Conservation (phyloP, 2,888 invertebrate species). For the Leptopterna dolabrata region DNA sequence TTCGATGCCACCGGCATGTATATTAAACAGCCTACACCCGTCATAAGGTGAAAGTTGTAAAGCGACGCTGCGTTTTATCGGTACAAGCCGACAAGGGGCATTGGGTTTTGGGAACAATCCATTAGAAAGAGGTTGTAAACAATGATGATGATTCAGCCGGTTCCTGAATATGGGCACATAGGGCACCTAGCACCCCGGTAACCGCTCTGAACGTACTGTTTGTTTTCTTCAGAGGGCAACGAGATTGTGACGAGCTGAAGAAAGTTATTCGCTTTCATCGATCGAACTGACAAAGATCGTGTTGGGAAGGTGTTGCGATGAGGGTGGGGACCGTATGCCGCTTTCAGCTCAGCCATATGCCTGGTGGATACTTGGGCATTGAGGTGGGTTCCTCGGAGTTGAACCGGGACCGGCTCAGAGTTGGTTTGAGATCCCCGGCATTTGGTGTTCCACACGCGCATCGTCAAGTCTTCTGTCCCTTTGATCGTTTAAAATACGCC, state of each 20-base stretch:
- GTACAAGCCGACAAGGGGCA: background rate
- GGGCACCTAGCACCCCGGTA: background rate
- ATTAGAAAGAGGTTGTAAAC: background rate
- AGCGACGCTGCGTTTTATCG: background rate
- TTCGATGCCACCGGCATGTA: background rate
- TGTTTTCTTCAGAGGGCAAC: background rate
- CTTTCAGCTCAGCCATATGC: background rate
- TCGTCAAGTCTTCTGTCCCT: background rate
- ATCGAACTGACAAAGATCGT: slow-evolving; percentile 58
- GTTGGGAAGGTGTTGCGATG: slow-evolving; percentile 65
- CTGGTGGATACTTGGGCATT: background rate
- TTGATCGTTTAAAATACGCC: background rate
- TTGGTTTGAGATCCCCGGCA: background rate
- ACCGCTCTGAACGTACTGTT: background rate
- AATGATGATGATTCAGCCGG: background rate
- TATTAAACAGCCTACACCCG: background rate
- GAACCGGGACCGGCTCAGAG: background rate
- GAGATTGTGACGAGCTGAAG: slow-evolving; percentile 4
- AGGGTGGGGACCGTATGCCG: background rate
- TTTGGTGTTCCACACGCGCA: background rate
- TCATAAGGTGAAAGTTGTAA: background rate
- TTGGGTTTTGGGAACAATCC: background rate
- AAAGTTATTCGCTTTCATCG: slow-evolving; percentile 17
- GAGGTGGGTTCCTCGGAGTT: background rate
- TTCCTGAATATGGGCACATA: background rate